Conservation (phyloP, 2,113 vertebrate species). For the Clarias macrocephalus region DNA sequence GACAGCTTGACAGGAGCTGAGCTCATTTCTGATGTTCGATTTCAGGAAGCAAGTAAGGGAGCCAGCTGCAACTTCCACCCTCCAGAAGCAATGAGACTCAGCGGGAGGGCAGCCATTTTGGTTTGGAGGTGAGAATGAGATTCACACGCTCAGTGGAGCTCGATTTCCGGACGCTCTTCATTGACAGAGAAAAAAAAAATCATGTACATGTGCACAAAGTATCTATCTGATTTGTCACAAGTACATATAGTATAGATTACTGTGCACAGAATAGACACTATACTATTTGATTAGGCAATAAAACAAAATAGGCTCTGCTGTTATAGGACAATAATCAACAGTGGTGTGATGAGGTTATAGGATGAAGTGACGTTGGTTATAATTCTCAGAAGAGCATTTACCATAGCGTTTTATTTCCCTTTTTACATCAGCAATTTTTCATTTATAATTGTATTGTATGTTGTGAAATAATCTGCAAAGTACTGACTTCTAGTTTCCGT, state of each 20-base stretch:
- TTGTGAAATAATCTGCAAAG: too few species aligned
- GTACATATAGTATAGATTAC: neutral
- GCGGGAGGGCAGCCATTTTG: slow-evolving; percentile 42
- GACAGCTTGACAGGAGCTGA: neutral
- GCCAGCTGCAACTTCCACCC: slow-evolving; percentile 39
- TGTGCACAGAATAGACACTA: too few species aligned
- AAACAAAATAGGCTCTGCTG: neutral
- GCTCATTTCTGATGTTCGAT: slow-evolving; percentile 1
- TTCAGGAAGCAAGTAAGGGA: slow-evolving; percentile 33
- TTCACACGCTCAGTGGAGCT: slow-evolving; percentile 31
- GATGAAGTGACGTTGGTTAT: neutral
- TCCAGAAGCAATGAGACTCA: slow-evolving; percentile 29
- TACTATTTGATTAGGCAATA: too few species aligned
- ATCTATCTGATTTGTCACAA: neutral
- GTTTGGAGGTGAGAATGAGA: slow-evolving; percentile 17
- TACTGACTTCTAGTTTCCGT: too few species aligned
- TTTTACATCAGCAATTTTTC: too few species aligned
- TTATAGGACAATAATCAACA: neutral
- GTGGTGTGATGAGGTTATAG: neutral
- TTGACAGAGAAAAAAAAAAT: neutral
- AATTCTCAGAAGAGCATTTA: neutral
- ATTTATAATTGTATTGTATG: too few species aligned
- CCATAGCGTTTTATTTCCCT: too few species aligned
- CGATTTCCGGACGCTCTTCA: neutral
- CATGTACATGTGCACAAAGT: neutral